These are phyloP conservation scores for Peromyscus nudipes DNA, from an alignment of 2,797 vertebrate species.

Conservation along the genomic window DNA sequence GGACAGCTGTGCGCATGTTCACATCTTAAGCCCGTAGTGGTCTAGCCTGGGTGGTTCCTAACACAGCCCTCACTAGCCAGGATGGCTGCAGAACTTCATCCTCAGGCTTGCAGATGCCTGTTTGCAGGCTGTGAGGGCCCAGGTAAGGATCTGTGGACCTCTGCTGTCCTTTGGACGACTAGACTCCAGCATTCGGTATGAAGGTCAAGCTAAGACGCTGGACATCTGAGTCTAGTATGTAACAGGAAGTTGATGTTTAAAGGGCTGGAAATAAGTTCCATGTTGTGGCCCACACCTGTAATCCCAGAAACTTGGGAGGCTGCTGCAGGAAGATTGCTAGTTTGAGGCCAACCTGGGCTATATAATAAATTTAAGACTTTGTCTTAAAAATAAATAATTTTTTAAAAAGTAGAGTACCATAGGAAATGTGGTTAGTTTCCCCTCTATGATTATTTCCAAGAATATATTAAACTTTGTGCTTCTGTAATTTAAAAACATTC, in stretches of 20 bases:
- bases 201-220: neutral
- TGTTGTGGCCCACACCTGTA: no score
- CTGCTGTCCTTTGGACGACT: slow-evolving; percentile 33
- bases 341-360: neutral
- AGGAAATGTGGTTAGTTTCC: neutral
- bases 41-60: neutral
- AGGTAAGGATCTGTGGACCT: slow-evolving; percentile 41
- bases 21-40: neutral
- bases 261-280: neutral
- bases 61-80: neutral
- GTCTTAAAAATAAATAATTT: neutral
- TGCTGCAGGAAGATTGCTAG: neutral
- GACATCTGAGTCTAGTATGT: neutral
- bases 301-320: neutral
- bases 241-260: slow-evolving; percentile 7
- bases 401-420: neutral
- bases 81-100: slow-evolving; percentile 13
- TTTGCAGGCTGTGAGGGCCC: neutral
- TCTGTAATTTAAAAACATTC: slow-evolving; percentile 2
- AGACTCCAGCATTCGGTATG: neutral
- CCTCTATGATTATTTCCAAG: slow-evolving; percentile 21
- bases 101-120: neutral
- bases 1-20: accelerated
- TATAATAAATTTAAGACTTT: neutral
- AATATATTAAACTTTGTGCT: slow-evolving; percentile 30